phyloP scores from a whole-genome alignment of 2,888 invertebrate species.

The Copidosoma aretas region DNA sequence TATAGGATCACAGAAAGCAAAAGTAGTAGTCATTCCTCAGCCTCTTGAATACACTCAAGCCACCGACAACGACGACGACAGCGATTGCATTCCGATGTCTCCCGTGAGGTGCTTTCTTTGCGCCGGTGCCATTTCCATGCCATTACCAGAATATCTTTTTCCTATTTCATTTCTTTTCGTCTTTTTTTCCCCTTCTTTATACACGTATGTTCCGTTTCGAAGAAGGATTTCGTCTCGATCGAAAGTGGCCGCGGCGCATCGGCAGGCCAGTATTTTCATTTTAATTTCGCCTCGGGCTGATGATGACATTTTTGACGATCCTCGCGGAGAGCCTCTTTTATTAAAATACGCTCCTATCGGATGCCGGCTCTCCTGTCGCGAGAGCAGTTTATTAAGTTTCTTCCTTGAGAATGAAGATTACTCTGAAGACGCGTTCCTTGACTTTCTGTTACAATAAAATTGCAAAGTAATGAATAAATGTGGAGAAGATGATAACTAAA shows the following conservation, averaged over 20 bases:
- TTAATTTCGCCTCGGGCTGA: not conserved
- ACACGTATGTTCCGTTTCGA: not conserved
- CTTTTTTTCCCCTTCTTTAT: no score
- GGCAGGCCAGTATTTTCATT: not conserved
- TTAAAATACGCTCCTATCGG: no score
- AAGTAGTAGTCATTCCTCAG: not conserved
- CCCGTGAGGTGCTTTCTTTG: not conserved
- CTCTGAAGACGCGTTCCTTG: not conserved
- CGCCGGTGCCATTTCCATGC: not conserved
- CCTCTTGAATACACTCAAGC: not conserved
- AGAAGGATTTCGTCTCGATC: not conserved
- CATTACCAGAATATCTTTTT: not conserved
- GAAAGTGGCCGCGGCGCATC: not conserved
- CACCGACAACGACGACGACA: not conserved
- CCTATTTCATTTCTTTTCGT: not conserved
- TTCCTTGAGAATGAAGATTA: not conserved
- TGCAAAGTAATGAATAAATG: no score
- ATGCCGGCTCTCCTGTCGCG: no score
- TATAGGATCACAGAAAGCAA: not conserved
- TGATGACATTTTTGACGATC: not conserved
- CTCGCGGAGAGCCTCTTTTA: not conserved
- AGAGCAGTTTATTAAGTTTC: not conserved
- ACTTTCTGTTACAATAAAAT: not conserved
- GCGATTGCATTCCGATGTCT: conserved; percentile 1
- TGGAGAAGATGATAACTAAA: no score